Evolutionary conservation across 2,888 invertebrate genomes (phyloP).

Genomic region (Andrena trimmerana): DNA sequence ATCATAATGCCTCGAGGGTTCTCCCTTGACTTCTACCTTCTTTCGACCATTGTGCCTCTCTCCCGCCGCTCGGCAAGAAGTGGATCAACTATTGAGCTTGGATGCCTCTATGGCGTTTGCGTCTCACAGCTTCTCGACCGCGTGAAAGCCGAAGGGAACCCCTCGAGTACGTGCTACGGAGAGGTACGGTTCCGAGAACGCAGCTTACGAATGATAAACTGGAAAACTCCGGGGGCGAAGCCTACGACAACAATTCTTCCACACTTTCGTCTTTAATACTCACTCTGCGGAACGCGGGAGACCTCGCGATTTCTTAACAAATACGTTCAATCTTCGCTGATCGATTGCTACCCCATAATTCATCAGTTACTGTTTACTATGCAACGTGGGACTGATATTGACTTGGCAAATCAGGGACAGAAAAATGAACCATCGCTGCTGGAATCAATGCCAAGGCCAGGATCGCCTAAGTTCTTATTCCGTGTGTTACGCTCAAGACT

Average conservation of each 20-base stretch:
- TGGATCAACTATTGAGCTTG: conserved; percentile 53
- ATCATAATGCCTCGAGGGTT: conserved; percentile 54
- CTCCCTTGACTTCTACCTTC: conserved; percentile 56
- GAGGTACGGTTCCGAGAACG: conserved; percentile 24
- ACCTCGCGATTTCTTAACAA: too few relatives aligned
- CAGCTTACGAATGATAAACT: not conserved
- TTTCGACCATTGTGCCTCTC: conserved; percentile 48
- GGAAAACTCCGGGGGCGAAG: too few relatives aligned
- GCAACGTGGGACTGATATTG: too few relatives aligned
- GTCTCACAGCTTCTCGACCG: conserved; percentile 38
- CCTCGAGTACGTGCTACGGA: conserved; percentile 21
- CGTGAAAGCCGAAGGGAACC: conserved; percentile 37
- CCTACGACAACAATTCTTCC: too few relatives aligned
- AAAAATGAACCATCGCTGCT: too few relatives aligned
- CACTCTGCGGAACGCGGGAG: too few relatives aligned
- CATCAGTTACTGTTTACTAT: too few relatives aligned
- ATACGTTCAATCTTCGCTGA: too few relatives aligned
- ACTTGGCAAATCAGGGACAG: too few relatives aligned
- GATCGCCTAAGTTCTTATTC: not conserved
- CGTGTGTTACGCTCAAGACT: not conserved
- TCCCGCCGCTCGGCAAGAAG: conserved; percentile 31
- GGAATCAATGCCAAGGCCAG: too few relatives aligned
- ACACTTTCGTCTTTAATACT: too few relatives aligned
- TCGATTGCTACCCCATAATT: too few relatives aligned
- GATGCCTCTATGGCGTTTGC: conserved; percentile 43